phyloP scores from a whole-genome alignment of 2,888 invertebrate genomes.

The Tanypteryx hageni region DNA sequence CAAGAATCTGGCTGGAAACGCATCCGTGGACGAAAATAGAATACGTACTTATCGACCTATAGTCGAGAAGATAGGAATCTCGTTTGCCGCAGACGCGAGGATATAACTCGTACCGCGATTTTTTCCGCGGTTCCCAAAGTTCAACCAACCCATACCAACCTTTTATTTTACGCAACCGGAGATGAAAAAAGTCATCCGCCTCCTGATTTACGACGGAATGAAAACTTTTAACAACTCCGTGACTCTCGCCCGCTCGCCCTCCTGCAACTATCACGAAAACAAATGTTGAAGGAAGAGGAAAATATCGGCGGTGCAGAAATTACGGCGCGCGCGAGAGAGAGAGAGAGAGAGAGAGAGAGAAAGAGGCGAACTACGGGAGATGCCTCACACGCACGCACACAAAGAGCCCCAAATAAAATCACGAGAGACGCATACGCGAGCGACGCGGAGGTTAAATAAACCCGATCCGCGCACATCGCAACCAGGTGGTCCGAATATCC shows the following conservation, averaged over 20 bases:
- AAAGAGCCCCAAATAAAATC: not conserved
- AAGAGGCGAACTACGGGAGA: not conserved
- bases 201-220: conserved; percentile 33
- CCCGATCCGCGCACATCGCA: not conserved
- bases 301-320: not conserved
- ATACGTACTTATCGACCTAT: not conserved
- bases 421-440: not conserved
- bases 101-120: not conserved
- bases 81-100: not conserved
- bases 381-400: not conserved
- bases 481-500: conserved; percentile 5
- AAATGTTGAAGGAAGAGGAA: not conserved
- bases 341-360: too few relatives aligned
- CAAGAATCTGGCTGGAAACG: not conserved
- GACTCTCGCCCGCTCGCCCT: not conserved
- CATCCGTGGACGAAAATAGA: not conserved
- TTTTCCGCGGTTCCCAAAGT: not conserved
- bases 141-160: not conserved
- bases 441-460: conserved; percentile 1
- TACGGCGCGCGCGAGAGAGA: not conserved
- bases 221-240: conserved; percentile 33
- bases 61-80: not conserved
- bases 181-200: not conserved
- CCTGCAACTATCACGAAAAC: not conserved
- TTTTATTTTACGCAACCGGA: not conserved